These are phyloP conservation scores for Syndactyla subalaris DNA, from an alignment of 2,797 vertebrate species.

Conservation along the genomic window DNA sequence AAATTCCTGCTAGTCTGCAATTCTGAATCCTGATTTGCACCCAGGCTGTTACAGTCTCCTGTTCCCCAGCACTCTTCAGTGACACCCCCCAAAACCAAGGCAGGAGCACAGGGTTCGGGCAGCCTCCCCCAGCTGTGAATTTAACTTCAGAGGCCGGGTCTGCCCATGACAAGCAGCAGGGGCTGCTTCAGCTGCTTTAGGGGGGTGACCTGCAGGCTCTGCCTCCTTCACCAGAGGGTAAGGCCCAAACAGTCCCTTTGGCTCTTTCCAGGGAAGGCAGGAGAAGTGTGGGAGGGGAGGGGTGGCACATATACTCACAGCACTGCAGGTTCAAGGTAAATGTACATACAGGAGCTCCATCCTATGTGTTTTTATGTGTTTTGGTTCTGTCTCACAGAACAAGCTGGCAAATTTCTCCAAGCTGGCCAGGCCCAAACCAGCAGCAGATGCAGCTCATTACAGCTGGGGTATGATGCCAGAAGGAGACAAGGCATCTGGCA, in stretches of 20 bases:
- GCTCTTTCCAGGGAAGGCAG: rapidly evolving
- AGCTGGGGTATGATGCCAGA: not conserved
- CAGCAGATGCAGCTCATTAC: not conserved
- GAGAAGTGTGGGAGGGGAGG: not conserved
- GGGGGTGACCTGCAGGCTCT: not conserved
- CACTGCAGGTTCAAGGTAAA: not conserved
- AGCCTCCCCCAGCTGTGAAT: not conserved
- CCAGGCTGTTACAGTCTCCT: not conserved
- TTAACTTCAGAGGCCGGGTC: not conserved
- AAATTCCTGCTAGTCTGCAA: not conserved
- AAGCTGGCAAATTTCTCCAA: not conserved
- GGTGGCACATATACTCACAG: not conserved
- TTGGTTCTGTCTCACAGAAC: not conserved
- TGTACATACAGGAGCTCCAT: not conserved
- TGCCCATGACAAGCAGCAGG: not conserved
- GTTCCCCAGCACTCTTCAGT: not conserved
- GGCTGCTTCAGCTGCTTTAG: not conserved
- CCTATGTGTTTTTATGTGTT: not conserved
- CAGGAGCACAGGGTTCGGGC: not conserved
- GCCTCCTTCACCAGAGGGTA: not conserved
- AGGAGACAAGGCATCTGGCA: not conserved
- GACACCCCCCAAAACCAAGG: not conserved
- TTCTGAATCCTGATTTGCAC: not conserved
- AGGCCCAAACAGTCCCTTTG: not conserved
- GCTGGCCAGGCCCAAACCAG: not conserved